phyloP scores from a whole-genome alignment of 2,888 invertebrate species.

The Druceiella hillmani region DNA sequence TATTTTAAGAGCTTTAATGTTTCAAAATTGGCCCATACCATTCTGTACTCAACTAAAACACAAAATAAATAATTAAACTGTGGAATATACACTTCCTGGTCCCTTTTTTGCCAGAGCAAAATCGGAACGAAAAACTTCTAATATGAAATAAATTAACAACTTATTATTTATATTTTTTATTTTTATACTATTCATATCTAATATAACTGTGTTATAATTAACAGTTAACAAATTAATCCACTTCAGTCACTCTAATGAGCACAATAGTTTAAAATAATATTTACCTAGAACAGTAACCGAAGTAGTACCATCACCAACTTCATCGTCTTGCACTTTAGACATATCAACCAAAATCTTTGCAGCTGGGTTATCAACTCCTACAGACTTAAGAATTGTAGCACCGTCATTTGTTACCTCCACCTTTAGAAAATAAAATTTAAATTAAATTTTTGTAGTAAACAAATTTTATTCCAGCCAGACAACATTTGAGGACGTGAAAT shows the following conservation, averaged over 20 bases:
- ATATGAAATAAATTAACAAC: too few relatives aligned
- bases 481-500: too few relatives aligned
- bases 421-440: constrained; percentile 30
- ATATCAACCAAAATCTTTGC: constrained; percentile 99
- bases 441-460: too few relatives aligned
- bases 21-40: too few relatives aligned
- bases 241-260: neutral
- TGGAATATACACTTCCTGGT: too few relatives aligned
- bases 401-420: constrained; percentile 99
- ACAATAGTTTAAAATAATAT: constrained; percentile 15
- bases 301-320: constrained; percentile 99
- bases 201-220: too few relatives aligned
- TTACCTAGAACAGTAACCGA: constrained; percentile 89
- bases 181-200: neutral
- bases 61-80: too few relatives aligned
- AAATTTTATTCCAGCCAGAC: too few relatives aligned
- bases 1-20: too few relatives aligned
- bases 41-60: too few relatives aligned
- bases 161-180: neutral
- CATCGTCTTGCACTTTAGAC: constrained; percentile 97
- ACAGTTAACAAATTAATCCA: neutral
- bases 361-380: constrained; percentile 98
- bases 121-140: too few relatives aligned
- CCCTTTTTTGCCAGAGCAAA: too few relatives aligned
- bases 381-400: constrained; percentile 92